A percentile compares a stretch with the other conserved stretches of the same genome.
Evolutionary conservation across 2,888 invertebrate genomes (phyloP).

Genomic region (Pachycephus smyrnensis): DNA sequence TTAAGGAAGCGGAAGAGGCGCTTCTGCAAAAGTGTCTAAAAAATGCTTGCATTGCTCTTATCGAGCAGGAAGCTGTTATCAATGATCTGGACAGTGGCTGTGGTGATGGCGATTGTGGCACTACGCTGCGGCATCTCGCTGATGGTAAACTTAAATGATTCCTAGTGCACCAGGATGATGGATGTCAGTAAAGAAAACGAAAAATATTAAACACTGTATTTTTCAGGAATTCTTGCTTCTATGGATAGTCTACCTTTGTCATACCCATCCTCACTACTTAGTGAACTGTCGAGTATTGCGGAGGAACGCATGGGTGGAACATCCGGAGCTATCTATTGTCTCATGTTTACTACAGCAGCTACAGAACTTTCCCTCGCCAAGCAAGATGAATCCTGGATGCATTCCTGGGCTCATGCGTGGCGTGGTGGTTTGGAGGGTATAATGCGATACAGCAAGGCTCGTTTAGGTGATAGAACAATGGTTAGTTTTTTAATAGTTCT

Average conservation of each 20-base stretch:
- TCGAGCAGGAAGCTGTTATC: constrained; percentile 47
- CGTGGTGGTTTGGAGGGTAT: constrained; percentile 72
- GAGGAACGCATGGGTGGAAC: constrained; percentile 83
- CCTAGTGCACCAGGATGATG: too few species aligned
- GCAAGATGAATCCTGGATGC: constrained; percentile 30
- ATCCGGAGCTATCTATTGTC: constrained; percentile 82
- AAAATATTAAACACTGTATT: background rate
- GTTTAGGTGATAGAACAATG: constrained; percentile 82
- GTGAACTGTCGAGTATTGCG: constrained; percentile 72
- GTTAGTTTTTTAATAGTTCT: constrained; percentile 59
- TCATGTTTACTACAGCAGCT: constrained; percentile 78
- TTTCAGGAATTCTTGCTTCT: constrained; percentile 46
- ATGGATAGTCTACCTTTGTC: constrained; percentile 42
- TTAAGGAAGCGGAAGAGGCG: constrained; percentile 35
- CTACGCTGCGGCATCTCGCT: constrained; percentile 71
- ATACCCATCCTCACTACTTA: constrained; percentile 68
- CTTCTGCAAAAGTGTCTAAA: constrained; percentile 64
- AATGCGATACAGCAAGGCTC: constrained; percentile 78
- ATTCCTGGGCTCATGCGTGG: constrained; percentile 71
- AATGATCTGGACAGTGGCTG: constrained; percentile 70
- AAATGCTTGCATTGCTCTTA: constrained; percentile 53
- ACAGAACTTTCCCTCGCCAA: constrained; percentile 53
- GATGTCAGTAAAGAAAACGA: background rate
- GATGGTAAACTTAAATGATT: constrained; percentile 62
- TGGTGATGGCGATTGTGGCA: constrained; percentile 77